A percentile compares a stretch with the other conserved stretches of the same genome.
Conservation (phyloP, 2,888 invertebrate genomes). For the Orchesellides sinensis region DNA sequence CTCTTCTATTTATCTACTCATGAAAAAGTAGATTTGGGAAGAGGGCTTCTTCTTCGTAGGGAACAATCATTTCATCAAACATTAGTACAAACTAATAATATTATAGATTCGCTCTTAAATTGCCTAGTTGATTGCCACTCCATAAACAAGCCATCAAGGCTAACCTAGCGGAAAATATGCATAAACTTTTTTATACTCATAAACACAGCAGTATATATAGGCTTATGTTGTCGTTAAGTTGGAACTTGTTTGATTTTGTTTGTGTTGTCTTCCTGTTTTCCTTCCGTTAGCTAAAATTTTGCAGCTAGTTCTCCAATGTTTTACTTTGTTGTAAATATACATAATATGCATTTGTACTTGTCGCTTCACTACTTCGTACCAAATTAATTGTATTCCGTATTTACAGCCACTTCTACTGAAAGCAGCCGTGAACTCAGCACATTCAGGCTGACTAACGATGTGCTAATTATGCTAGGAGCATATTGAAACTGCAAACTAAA, state of each 20-base stretch:
- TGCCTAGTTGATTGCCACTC: slow-evolving; percentile 55
- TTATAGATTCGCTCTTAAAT: slow-evolving; percentile 41
- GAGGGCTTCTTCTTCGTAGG: too few species aligned
- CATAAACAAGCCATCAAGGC: slow-evolving; percentile 56
- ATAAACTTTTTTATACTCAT: slow-evolving; percentile 32
- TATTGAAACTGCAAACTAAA: too few species aligned
- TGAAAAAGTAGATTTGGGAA: slow-evolving; percentile 14
- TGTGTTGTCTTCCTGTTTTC: slow-evolving; percentile 21
- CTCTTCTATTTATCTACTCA: neutral
- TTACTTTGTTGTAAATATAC: neutral
- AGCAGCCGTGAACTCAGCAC: too few species aligned
- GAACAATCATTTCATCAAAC: slow-evolving; percentile 47
- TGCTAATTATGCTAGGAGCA: too few species aligned
- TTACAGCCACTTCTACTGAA: too few species aligned
- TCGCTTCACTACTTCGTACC: neutral
- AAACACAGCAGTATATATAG: neutral
- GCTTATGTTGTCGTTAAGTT: slow-evolving; percentile 32
- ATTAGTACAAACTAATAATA: slow-evolving; percentile 50
- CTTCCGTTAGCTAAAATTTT: neutral
- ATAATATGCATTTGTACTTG: neutral
- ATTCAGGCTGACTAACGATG: too few species aligned
- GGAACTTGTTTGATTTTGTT: slow-evolving; percentile 61
- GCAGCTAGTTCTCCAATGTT: neutral
- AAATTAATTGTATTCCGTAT: neutral
- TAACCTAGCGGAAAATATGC: slow-evolving; percentile 58